Base-by-base conservation (phyloP, 2,888 invertebrate genomes). In the Tipula confusa region DNA sequence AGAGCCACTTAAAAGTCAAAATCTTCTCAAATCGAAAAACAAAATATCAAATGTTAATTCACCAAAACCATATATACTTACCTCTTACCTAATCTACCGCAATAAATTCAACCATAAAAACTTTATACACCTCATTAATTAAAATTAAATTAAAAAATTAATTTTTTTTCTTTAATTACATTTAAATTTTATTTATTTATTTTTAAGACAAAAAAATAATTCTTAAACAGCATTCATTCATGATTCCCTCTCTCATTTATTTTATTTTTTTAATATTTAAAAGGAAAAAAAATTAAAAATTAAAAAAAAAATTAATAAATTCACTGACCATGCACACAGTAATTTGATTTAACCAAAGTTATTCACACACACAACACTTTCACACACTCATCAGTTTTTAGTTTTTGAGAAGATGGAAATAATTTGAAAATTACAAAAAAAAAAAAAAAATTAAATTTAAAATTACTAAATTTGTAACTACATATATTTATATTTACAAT, bases 401-500 rank as follows among this genome's bases (percentile, higher is more conserved):
- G 33, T 33, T 6, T n/a, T 64, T 64, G 9, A 24, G 24, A 64
- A 64, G 64, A 64, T 3, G 64, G 9, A 64, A 24, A 36, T 1
- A 64, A 9, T 24, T 24, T 18, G 9, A 43, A 43, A 43, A 43
- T 43, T 18, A 43, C 6, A 33, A 33, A 33, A 33, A 33, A 24
- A 9, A 64, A 64, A 64, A 64, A 64, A 64, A 64, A 43, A 6
- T 36, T 36, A 24, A 64, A n/a, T n/a, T n/a, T n/a, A n/a, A n/a
- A n/a, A n/a, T n/a, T n/a, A n/a, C n/a, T n/a, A 9, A 64, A 64
- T 64, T 64, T 64, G 64, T 24, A 64, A 64, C 64, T 64, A 64
- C 7, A 64, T 64, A 64, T 64, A 64, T 64, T 64, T 64, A 64
- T 64, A 64, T 64, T 64, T 64, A 64, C 64, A 64, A 64, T 64